Base-by-base conservation (phyloP, 2,797 vertebrate species). In the Channa striata region DNA sequence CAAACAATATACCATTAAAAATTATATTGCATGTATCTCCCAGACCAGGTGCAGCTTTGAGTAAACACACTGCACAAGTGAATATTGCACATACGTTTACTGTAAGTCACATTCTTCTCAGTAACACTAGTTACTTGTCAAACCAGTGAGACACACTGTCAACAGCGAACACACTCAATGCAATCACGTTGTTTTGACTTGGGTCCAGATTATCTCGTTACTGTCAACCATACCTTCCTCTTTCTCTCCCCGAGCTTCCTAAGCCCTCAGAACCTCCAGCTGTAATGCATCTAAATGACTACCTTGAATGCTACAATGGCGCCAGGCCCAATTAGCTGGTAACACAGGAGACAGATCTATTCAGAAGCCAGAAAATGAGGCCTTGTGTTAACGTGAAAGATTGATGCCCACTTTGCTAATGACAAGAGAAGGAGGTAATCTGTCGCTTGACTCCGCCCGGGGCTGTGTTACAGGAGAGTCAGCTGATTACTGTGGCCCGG, bases 241-340 rank as follows among this genome's bases (percentile, higher is more conserved):
- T 43, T 67, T 53, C 71, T 10, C 34, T 67, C 33, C 2, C 46
- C 23, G 34, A 71, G 66, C 80, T 74, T 87, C 82, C 73, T 64
- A 81, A 84, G 73, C 66, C 78, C 81, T 90, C 72, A 51, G 77
- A 87, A 69, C 81, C 80, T 79, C 86, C 53, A 77, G 82, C 92
- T 89, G 91, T 92, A 93, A 94, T 93, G 89, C 83, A 85, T 84
- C 87, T 91, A 92, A 94, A 95, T 93, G 82, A 92, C 90, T 92
- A 93, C 91, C 90, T 92, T 89, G 76, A 83, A 84, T 81, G 86
- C 89, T 75, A 83, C 89, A 76, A 85, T 86, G 93, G 92, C 91
- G 91, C 93, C 93, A 93, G 91, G 73, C 83, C 89, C 93, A 93
- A 93, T 94, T 94, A 93, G 92, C 90, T 89, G 80, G 74, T 85